Conservation (phyloP, 2,113 vertebrate genomes). For the Hippocampus zosterae region DNA sequence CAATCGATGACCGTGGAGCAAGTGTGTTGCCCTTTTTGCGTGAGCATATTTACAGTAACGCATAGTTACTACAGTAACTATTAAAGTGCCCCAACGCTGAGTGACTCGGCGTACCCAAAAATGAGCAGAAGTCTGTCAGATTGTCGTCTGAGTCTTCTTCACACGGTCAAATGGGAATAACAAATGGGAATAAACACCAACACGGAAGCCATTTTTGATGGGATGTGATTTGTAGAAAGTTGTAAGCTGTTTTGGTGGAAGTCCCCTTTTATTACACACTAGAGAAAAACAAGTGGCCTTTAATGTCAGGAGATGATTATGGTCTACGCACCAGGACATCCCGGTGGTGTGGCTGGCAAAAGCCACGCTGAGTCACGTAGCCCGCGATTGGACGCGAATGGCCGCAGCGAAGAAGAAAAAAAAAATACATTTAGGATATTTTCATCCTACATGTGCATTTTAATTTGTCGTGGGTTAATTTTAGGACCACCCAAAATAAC, state of each 20-base stretch:
- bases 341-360: constrained; percentile 63
- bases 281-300: constrained; percentile 57
- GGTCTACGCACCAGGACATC: constrained; percentile 56
- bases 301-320: constrained; percentile 71
- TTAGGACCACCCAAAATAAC: not conserved
- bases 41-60: not conserved
- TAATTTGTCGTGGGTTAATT: not conserved
- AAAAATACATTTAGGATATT: constrained; percentile 13
- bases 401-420: not conserved
- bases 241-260: constrained; percentile 60
- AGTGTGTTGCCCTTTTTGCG: no score
- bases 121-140: constrained; percentile 1
- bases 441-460: constrained; percentile 8
- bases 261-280: constrained; percentile 67
- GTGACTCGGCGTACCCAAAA: not conserved
- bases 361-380: constrained; percentile 63
- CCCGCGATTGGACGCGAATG: constrained; percentile 52
- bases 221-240: constrained; percentile 62
- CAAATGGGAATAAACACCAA: constrained; percentile 34
- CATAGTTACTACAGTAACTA: not conserved
- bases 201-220: constrained; percentile 34
- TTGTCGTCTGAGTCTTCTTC: not conserved
- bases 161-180: constrained; percentile 25
- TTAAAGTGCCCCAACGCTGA: not conserved
- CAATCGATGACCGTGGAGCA: no score